Evolutionary conservation across 2,888 invertebrate species (phyloP).

Genomic region (Ametastegia equiseti): DNA sequence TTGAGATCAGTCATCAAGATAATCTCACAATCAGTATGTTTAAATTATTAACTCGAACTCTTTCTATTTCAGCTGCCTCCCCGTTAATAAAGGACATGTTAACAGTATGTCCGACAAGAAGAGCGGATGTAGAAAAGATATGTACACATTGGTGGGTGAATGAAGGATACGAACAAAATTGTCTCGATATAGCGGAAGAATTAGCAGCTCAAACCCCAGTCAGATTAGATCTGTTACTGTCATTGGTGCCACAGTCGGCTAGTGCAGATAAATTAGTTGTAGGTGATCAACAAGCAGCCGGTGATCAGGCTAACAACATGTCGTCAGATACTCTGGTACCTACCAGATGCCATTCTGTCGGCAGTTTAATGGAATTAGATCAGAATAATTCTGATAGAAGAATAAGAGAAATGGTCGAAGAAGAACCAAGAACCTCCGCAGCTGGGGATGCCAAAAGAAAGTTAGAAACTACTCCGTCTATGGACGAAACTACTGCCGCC

Average conservation of each 20-base stretch:
- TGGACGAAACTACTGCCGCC: conserved; percentile 79
- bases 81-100: conserved; percentile 96
- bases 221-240: conserved; percentile 89
- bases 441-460: conserved; percentile 84
- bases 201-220: conserved; percentile 95
- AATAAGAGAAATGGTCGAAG: conserved; percentile 85
- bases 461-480: conserved; percentile 86
- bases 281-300: conserved; percentile 77
- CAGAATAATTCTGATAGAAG: conserved; percentile 84
- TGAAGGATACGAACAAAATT: conserved; percentile 87
- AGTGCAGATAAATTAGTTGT: conserved; percentile 85
- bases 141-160: conserved; percentile 99
- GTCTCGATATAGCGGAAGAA: conserved; percentile 91
- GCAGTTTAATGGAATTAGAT: conserved; percentile 85
- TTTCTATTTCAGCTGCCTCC: conserved; percentile 87
- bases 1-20: too few relatives aligned
- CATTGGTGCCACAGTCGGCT: conserved; percentile 87
- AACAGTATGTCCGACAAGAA: conserved; percentile 91
- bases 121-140: conserved; percentile 96
- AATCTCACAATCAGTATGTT: not conserved
- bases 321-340: conserved; percentile 73
- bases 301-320: conserved; percentile 64
- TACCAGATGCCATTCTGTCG: conserved; percentile 82
- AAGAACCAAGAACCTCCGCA: conserved; percentile 74
- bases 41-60: conserved; percentile 27